Evolutionary conservation across 2,113 vertebrate species (phyloP).

Genomic region (Alosa alosa): DNA sequence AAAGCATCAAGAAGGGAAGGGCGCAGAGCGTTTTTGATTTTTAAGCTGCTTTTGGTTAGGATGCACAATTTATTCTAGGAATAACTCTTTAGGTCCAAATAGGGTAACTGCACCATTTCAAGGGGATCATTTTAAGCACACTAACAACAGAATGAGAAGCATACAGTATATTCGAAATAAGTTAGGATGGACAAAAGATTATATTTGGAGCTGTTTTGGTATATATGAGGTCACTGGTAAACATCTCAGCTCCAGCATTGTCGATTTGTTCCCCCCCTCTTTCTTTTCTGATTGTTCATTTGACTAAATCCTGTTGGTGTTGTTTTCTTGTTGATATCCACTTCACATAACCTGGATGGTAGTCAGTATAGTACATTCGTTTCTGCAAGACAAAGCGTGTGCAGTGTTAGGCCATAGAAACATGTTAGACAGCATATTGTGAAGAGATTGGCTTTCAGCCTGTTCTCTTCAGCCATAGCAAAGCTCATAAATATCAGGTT

Average conservation of each 20-base stretch:
- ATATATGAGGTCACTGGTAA: neutral
- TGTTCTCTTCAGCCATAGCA: neutral
- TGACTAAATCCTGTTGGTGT: neutral
- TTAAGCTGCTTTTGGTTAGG: conserved; percentile 2
- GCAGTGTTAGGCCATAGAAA: neutral
- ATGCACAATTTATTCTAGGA: neutral
- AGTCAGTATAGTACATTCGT: conserved; percentile 79
- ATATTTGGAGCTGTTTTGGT: conserved; percentile 9
- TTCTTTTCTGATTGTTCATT: neutral
- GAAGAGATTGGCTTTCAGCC: neutral
- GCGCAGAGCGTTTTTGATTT: neutral
- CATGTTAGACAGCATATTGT: neutral
- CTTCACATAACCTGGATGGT: conserved; percentile 78
- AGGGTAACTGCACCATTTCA: neutral
- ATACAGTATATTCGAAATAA: neutral
- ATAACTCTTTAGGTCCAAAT: neutral
- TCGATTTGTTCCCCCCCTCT: neutral
- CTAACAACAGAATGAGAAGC: conserved; percentile 8
- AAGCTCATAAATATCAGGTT: neutral
- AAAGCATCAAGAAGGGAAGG: neutral
- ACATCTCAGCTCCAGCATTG: neutral
- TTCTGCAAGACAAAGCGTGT: conserved; percentile 71
- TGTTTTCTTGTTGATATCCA: conserved; percentile 21
- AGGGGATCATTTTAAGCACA: neutral
- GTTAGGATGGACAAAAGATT: neutral